phyloP scores from a whole-genome alignment of 2,888 invertebrate genomes.

The Resseliella maxima region DNA sequence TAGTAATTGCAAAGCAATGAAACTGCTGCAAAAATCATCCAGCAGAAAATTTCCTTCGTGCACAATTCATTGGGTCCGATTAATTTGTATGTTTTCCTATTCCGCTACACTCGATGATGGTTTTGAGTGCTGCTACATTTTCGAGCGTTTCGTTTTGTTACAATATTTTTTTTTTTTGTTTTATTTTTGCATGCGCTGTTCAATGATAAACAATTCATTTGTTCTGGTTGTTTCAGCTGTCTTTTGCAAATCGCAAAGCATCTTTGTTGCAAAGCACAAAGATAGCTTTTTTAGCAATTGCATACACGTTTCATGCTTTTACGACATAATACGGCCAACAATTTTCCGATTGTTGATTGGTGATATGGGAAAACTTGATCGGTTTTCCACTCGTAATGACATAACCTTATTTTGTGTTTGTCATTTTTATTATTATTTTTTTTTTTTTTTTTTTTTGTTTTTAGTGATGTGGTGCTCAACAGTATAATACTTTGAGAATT shows the following conservation, averaged over 20 bases:
- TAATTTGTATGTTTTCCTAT: not conserved
- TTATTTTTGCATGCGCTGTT: not conserved
- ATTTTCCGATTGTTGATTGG: not conserved
- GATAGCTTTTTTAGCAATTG: constrained; percentile 3
- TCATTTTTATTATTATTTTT: not conserved
- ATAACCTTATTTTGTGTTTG: not conserved
- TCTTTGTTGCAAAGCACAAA: not conserved
- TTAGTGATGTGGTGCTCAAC: constrained; percentile 6
- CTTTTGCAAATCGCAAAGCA: not conserved
- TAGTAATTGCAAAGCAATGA: not conserved
- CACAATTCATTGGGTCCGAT: not conserved
- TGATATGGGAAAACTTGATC: not conserved
- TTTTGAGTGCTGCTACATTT: constrained; percentile 41
- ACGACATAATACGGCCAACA: not conserved
- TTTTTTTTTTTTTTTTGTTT: not conserved
- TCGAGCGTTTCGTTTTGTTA: not conserved
- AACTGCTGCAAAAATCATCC: constrained; percentile 34
- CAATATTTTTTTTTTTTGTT: not conserved
- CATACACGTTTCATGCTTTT: not conserved
- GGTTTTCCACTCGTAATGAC: not conserved
- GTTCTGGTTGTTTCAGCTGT: not conserved
- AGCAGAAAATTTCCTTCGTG: constrained; percentile 44
- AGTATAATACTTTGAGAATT: not conserved
- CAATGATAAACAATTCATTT: not conserved
- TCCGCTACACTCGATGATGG: constrained; percentile 29